Conservation (phyloP, 2,113 vertebrate genomes). For the Zingel zingel region DNA sequence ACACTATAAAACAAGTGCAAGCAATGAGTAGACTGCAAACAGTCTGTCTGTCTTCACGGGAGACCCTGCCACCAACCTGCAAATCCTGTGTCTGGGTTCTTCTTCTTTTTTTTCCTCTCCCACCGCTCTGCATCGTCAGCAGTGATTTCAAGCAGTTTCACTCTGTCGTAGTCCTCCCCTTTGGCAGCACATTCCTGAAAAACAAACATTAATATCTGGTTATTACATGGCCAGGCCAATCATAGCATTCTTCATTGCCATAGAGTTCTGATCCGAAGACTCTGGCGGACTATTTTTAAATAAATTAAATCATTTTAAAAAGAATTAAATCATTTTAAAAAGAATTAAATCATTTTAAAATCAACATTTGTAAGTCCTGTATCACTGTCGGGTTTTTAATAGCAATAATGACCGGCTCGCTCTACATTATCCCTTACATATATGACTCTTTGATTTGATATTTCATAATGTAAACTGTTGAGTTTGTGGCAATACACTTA, state of each 20-base stretch:
- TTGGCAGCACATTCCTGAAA: conserved; percentile 89
- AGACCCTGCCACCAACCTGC: conserved; percentile 85
- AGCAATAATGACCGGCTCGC: no score
- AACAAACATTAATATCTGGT: not conserved
- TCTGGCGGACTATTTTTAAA: no score
- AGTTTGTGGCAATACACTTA: not conserved
- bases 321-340: no score
- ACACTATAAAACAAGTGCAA: not conserved
- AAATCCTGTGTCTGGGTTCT: conserved; percentile 95
- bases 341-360: no score
- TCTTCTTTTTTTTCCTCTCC: conserved; percentile 95
- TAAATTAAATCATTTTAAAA: no score
- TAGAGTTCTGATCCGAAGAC: no score
- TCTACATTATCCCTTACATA: no score
- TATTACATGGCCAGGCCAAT: no score
- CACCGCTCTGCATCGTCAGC: conserved; percentile 95
- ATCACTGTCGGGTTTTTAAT: no score
- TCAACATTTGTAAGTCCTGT: no score
- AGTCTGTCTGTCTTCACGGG: not conserved
- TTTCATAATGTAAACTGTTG: not conserved
- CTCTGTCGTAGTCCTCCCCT: conserved; percentile 93
- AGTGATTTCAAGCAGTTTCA: conserved; percentile 94
- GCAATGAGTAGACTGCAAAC: not conserved
- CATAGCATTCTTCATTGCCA: no score
- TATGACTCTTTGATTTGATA: not conserved